phyloP scores from a whole-genome alignment of 2,113 vertebrate species.

The Antennarius striatus region DNA sequence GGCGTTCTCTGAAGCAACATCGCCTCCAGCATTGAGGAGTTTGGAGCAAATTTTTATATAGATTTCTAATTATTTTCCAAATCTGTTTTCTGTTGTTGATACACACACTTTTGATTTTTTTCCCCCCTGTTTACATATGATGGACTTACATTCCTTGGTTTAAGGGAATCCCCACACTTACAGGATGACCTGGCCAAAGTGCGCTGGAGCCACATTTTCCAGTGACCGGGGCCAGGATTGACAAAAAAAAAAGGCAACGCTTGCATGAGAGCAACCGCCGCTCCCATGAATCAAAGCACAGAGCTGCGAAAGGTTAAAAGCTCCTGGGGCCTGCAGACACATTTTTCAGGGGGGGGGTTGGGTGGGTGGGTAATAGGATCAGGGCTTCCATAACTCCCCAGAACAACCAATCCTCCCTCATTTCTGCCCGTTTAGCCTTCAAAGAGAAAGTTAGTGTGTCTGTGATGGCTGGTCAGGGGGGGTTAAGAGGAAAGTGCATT shows the following conservation, averaged over 20 bases:
- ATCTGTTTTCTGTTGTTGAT: no score
- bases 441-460: slow-evolving; percentile 78
- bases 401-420: slow-evolving; percentile 78
- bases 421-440: slow-evolving; percentile 77
- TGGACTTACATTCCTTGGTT: no score
- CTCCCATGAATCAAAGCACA: slow-evolving; percentile 68
- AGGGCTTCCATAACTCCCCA: slow-evolving; percentile 78
- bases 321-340: slow-evolving; percentile 76
- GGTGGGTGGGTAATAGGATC: slow-evolving; percentile 82
- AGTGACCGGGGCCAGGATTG: slow-evolving; percentile 22
- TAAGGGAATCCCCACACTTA: slow-evolving; percentile 38
- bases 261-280: slow-evolving; percentile 33
- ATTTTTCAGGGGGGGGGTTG: slow-evolving; percentile 79
- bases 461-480: slow-evolving; percentile 70
- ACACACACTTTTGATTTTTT: no score
- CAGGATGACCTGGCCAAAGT: slow-evolving; percentile 31
- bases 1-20: no score
- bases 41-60: no score
- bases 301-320: slow-evolving; percentile 81
- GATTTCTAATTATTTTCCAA: no score
- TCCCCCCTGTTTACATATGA: no score
- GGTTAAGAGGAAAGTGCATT: slow-evolving; percentile 76
- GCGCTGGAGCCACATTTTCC: slow-evolving; percentile 43
- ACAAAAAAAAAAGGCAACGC: slow-evolving; percentile 41
- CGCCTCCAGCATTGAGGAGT: no score